These are phyloP conservation scores for Crematogaster levior DNA, from an alignment of 2,888 invertebrate genomes.

Conservation along the genomic window DNA sequence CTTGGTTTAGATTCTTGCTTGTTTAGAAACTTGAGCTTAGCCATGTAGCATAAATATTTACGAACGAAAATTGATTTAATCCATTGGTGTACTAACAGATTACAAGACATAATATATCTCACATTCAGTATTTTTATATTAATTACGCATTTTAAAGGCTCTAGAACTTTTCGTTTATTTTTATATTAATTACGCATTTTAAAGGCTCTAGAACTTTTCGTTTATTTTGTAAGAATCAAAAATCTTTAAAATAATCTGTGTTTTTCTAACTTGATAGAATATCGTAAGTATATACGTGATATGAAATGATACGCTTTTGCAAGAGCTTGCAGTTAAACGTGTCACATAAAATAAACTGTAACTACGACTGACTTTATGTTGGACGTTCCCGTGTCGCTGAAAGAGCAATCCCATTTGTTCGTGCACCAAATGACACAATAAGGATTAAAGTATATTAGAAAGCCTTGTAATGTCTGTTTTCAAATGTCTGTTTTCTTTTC, in stretches of 20 bases:
- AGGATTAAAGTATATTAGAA: constrained; percentile 39
- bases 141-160: background rate
- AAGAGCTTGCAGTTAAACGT: constrained; percentile 43
- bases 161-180: no score
- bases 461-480: background rate
- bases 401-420: constrained; percentile 52
- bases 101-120: background rate
- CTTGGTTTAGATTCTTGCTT: background rate
- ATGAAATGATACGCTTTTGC: constrained; percentile 38
- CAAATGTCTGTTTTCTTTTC: background rate
- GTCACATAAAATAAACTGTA: constrained; percentile 45
- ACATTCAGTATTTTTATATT: background rate
- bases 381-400: constrained; percentile 35
- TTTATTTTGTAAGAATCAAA: background rate
- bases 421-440: constrained; percentile 45
- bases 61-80: background rate
- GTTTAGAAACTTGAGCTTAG: constrained; percentile 22
- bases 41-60: constrained; percentile 20
- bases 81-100: background rate
- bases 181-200: constrained; percentile 1
- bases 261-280: background rate
- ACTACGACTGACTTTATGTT: constrained; percentile 43
- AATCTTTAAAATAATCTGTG: background rate
- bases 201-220: background rate
- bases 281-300: background rate